Percentiles rank a stretch among this genome's conserved stretches.
Evolutionary conservation across 2,888 invertebrate genomes (phyloP).

Genomic region (Meandrusa payeni): DNA sequence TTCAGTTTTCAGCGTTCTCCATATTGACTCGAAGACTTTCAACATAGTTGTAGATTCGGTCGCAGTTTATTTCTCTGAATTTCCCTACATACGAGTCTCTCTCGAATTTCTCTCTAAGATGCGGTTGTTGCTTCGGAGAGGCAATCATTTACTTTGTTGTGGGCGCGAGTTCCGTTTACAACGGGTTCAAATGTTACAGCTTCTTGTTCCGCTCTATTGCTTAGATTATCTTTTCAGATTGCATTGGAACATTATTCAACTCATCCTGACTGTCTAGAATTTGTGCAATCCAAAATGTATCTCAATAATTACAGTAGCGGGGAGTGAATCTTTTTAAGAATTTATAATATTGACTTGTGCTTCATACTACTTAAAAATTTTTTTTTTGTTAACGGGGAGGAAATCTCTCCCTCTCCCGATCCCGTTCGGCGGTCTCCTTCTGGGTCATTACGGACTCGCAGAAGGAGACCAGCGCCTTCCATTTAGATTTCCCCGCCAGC

Average conservation of each 20-base stretch:
- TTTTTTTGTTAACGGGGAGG: too few species aligned
- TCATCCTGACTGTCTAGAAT: constrained; percentile 21
- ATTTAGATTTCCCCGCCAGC: too few species aligned
- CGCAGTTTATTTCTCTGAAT: constrained; percentile 48
- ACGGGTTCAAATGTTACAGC: constrained; percentile 20
- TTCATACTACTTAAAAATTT: too few species aligned
- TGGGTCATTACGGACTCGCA: too few species aligned
- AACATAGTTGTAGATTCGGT: constrained; percentile 29
- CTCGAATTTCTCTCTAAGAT: constrained; percentile 24
- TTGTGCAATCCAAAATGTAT: too few species aligned
- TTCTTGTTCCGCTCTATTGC: constrained; percentile 9
- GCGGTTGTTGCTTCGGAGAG: constrained; percentile 28
- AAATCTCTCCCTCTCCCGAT: too few species aligned
- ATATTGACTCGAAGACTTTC: constrained; percentile 38
- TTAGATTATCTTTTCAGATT: constrained; percentile 19
- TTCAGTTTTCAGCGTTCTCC: constrained; percentile 26
- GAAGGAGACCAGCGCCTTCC: too few species aligned
- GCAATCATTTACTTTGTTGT: constrained; percentile 50
- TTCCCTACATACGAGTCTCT: constrained; percentile 45
- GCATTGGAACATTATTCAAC: constrained; percentile 10
- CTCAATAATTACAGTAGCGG: too few species aligned
- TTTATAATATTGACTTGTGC: too few species aligned
- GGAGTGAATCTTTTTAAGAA: too few species aligned
- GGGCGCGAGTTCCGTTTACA: constrained; percentile 32
- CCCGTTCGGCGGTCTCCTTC: too few species aligned